Evolutionary conservation across 2,797 vertebrate species (phyloP), one percentile per base, ranked within the genome.

Genomic region (Pteronotus mesoamericanus): DNA sequence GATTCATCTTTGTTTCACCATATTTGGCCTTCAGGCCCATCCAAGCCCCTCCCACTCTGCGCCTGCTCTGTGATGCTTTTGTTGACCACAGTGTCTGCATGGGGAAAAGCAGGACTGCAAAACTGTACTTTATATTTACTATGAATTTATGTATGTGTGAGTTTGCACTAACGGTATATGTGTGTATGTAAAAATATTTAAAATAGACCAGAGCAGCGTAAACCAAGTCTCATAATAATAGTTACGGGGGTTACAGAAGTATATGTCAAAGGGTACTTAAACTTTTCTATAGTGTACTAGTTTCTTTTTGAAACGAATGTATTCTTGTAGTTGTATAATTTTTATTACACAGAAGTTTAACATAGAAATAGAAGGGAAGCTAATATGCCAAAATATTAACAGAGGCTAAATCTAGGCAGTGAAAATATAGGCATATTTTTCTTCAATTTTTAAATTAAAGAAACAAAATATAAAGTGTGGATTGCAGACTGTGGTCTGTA

Each of bases 381-480:
- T 86, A 57, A 71, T 48, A 48, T 3, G 44, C 44, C 37, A 55
- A 74, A 48, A 64, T 88, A 80, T 37, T 80, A 78, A 79, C 14
- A 48, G 87, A 84, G 22, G 74, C 69, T 71, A 82, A 55, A 53
- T 64, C 74, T 68, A 69, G 74, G 55, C 44, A 75, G 11, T 77
- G 74, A 64, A 71, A 86, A 24, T 51, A n/a, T 64, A 32, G 9
- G 24, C 37, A 10, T 68, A 19, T 69, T 59, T 51, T 61, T 91
- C 29, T 88, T 96, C 85, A 61, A 61, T 92, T 95, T 92, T 94
- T 44, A 89, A 71, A 48, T 82, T 69, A 57, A 77, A 64, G 48
- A 57, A 94, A 79, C 57, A 37, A 34, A 69, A 78, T 82, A 44
- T 37, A 19, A 72, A 37, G 39, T 12, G 46, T 57, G 57, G 37